A percentile compares a stretch with the other conserved stretches of the same genome.
Evolutionary conservation across 2,113 vertebrate genomes (phyloP).

Genomic region (Kryptolebias marmoratus): DNA sequence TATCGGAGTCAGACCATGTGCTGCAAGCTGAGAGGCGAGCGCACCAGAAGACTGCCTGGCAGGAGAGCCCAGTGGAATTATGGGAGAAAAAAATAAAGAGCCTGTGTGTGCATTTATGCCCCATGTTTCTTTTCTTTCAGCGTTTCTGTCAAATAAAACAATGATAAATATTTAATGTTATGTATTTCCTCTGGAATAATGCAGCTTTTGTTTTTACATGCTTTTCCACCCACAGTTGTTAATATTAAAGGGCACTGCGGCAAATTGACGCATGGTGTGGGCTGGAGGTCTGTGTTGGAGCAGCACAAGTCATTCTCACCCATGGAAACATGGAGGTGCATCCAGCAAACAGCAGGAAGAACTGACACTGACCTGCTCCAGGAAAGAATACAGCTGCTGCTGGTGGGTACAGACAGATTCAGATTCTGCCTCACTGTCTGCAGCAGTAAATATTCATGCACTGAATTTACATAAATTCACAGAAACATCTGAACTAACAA

Average conservation of each 20-base stretch:
- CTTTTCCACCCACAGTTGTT: slow-evolving; percentile 44
- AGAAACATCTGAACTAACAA: slow-evolving; percentile 9
- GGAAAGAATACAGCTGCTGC: background rate
- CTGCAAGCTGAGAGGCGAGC: slow-evolving; percentile 55
- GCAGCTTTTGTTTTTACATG: slow-evolving; percentile 68
- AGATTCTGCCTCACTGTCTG: background rate
- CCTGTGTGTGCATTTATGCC: slow-evolving; percentile 42
- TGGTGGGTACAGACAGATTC: background rate
- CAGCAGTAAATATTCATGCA: slow-evolving; percentile 5
- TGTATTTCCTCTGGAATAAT: slow-evolving; percentile 67
- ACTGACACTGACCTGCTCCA: background rate
- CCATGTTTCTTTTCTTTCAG: slow-evolving; percentile 57
- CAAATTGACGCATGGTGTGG: slow-evolving; percentile 41
- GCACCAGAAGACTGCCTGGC: slow-evolving; percentile 44
- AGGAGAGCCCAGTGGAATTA: slow-evolving; percentile 60
- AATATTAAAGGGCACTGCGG: slow-evolving; percentile 64
- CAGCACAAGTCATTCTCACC: background rate
- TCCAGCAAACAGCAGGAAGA: background rate
- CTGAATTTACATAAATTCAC: slow-evolving; percentile 10
- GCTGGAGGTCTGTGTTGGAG: slow-evolving; percentile 19
- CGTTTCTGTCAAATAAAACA: slow-evolving; percentile 69
- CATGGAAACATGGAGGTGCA: slow-evolving; percentile 5
- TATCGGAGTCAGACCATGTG: slow-evolving; percentile 68
- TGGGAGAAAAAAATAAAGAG: slow-evolving; percentile 38
- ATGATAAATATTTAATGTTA: slow-evolving; percentile 74